These are phyloP conservation scores for Drosophila truncata DNA, from an alignment of 1,140 invertebrate species.

Conservation along the genomic window DNA sequence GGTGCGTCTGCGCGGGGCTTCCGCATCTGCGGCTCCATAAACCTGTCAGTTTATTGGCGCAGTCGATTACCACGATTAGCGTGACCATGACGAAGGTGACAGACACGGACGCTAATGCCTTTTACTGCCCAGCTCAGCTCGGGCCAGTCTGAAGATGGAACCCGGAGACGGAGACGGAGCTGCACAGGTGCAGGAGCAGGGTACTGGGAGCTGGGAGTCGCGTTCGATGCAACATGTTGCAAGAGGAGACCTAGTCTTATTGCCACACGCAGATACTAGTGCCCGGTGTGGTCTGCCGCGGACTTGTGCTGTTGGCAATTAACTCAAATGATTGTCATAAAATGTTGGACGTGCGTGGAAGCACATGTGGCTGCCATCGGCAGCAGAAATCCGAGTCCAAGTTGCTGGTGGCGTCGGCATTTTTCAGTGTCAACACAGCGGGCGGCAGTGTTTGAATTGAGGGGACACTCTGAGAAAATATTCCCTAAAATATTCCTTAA, in stretches of 20 bases:
- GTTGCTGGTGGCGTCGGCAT: conserved; percentile 53
- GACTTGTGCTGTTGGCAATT: conserved; percentile 70
- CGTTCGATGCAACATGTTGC: conserved; percentile 55
- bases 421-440: conserved; percentile 78
- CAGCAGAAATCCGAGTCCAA: conserved; percentile 26
- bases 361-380: conserved; percentile 44
- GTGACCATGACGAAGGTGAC: conserved; percentile 84
- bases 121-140: conserved; percentile 61
- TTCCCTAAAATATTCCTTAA: neutral
- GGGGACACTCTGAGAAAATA: conserved; percentile 5
- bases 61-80: conserved; percentile 79
- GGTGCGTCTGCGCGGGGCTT: conserved; percentile 45
- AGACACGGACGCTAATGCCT: conserved; percentile 82
- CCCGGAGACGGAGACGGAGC: neutral
- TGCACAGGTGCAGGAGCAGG: neutral
- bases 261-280: conserved; percentile 60
- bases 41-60: conserved; percentile 82
- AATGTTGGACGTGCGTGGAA: conserved; percentile 61
- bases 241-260: conserved; percentile 67
- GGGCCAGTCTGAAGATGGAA: conserved; percentile 10
- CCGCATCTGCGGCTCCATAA: conserved; percentile 69
- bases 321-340: conserved; percentile 83
- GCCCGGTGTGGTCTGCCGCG: conserved; percentile 56
- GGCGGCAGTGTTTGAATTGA: conserved; percentile 67
- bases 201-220: neutral